Conservation (phyloP, 1,140 invertebrate genomes). For the Camponotus pennsylvanicus region DNA sequence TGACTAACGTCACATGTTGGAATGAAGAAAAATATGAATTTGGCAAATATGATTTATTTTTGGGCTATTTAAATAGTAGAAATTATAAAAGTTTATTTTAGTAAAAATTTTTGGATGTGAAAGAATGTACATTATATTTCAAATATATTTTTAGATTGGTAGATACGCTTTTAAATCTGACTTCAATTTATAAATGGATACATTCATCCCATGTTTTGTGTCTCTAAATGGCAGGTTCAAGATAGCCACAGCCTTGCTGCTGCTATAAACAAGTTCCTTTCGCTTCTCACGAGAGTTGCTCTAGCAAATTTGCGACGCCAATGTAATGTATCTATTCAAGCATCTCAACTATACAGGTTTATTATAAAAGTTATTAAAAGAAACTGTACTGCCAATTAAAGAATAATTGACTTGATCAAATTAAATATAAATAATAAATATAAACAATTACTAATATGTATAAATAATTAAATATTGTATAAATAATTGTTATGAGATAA, state of each 20-base stretch:
- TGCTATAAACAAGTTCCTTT: slow-evolving; percentile 37
- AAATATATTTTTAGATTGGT: no score
- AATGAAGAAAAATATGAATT: background rate
- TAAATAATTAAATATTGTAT: background rate
- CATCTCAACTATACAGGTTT: background rate
- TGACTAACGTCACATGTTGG: background rate
- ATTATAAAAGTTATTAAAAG: slow-evolving; percentile 25
- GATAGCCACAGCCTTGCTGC: slow-evolving; percentile 48
- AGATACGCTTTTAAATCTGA: background rate
- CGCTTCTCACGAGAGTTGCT: slow-evolving; percentile 39
- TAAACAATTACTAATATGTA: no score
- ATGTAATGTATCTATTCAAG: slow-evolving; percentile 19
- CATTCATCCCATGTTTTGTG: background rate
- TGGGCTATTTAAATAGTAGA: slow-evolving; percentile 4
- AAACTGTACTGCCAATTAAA: background rate
- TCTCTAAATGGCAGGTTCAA: slow-evolving; percentile 24
- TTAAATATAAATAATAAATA: background rate
- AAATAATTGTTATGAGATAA: slow-evolving; percentile 2
- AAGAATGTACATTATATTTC: background rate
- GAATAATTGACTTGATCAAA: background rate
- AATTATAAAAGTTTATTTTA: background rate
- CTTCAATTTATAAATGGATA: background rate
- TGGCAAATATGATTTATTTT: background rate
- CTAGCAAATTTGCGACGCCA: slow-evolving; percentile 39
- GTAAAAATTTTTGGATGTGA: background rate